Evolutionary conservation across 1,140 invertebrate genomes (phyloP).

Genomic region (Drosophila asahinai): DNA sequence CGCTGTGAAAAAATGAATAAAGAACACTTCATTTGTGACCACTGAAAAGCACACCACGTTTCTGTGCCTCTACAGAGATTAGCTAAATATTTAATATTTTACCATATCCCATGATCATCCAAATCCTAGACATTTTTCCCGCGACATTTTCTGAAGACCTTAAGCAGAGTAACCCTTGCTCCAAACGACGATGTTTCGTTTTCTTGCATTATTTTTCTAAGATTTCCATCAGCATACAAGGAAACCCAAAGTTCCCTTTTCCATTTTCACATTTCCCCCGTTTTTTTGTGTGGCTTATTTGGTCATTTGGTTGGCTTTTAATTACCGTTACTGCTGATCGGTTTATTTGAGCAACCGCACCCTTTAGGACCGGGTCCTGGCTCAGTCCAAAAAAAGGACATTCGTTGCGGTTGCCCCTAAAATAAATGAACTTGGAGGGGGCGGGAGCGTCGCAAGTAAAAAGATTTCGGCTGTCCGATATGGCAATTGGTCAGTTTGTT

Average conservation of each 20-base stretch:
- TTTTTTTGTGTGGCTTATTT: constrained; percentile 66
- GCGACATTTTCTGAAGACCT: neutral
- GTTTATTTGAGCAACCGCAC: constrained; percentile 66
- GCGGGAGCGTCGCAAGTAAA: neutral
- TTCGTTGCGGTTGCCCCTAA: constrained; percentile 6
- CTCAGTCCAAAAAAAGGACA: neutral
- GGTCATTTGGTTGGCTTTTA: constrained; percentile 82
- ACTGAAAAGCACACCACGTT: too few relatives aligned
- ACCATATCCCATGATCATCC: too few relatives aligned
- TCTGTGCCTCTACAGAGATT: too few relatives aligned
- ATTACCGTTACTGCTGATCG: constrained; percentile 79
- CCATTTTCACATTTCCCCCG: neutral
- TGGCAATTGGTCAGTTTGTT: constrained; percentile 72
- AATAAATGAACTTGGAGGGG: neutral
- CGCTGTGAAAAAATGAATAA: too few relatives aligned
- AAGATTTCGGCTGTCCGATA: constrained; percentile 39
- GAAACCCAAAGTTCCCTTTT: neutral
- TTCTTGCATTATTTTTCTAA: constrained; percentile 42
- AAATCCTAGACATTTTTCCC: too few relatives aligned
- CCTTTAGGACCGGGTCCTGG: neutral
- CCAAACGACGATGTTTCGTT: neutral
- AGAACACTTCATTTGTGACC: too few relatives aligned
- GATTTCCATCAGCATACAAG: constrained; percentile 63
- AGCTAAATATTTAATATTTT: too few relatives aligned
- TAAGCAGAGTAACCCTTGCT: constrained; percentile 2